Percentiles rank a stretch among this genome's conserved stretches.
phyloP scores from a whole-genome alignment of 2,888 invertebrate genomes.

The Sialis fuliginosa region DNA sequence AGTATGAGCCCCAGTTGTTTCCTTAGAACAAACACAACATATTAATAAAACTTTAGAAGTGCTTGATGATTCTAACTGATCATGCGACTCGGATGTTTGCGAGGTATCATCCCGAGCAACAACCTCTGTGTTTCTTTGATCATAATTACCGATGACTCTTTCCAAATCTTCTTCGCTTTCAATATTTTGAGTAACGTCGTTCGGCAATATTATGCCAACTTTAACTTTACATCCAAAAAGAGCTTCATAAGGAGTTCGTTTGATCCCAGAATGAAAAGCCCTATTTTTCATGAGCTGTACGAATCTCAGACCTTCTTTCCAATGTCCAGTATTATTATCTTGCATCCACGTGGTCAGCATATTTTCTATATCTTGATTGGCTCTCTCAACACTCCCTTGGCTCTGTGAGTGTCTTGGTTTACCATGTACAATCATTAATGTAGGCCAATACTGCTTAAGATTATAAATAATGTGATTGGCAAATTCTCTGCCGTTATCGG shows the following conservation, averaged over 20 bases:
- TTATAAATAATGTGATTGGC: no score
- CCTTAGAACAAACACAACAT: no score
- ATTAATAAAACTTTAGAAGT: no score
- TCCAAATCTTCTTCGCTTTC: neutral
- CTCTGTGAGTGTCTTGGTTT: constrained; percentile 16
- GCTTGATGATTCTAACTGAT: no score
- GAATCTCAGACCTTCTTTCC: constrained; percentile 6
- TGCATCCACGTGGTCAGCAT: constrained; percentile 13
- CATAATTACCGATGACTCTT: neutral
- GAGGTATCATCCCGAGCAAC: no score
- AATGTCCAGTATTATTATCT: constrained; percentile 6
- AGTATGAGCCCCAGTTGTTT: no score
- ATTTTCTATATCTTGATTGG: constrained; percentile 19
- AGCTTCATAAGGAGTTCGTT: constrained; percentile 5
- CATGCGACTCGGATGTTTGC: no score
- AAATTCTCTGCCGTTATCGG: constrained; percentile 12
- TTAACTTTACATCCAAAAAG: constrained; percentile 4
- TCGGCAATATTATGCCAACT: constrained; percentile 4
- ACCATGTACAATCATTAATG: constrained; percentile 17
- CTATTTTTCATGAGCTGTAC: constrained; percentile 5
- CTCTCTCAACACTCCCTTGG: constrained; percentile 18
- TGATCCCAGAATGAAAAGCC: constrained; percentile 2
- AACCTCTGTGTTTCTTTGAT: no score
- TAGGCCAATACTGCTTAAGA: constrained; percentile 14
- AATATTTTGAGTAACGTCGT: neutral